Evolutionary conservation across 2,888 invertebrate species (phyloP).

Genomic region (Elysia crispata): DNA sequence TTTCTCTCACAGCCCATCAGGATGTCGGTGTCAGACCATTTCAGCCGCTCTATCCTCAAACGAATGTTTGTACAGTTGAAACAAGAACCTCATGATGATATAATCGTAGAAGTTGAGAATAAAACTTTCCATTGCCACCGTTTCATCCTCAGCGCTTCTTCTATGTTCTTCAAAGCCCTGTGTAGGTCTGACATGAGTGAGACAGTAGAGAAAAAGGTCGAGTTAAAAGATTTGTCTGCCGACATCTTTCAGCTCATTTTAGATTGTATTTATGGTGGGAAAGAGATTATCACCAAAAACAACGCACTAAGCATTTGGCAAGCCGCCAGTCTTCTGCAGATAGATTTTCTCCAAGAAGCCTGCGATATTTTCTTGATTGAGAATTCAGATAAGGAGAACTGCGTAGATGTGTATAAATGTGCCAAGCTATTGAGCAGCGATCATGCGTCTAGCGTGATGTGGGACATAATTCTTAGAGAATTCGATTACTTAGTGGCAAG

Average conservation of each 20-base stretch:
- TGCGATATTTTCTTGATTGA: constrained; percentile 6
- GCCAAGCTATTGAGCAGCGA: neutral
- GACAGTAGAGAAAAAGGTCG: neutral
- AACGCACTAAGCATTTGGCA: constrained; percentile 21
- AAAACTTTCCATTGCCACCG: constrained; percentile 20
- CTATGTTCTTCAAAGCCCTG: constrained; percentile 6
- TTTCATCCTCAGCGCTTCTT: constrained; percentile 30
- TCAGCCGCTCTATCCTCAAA: neutral
- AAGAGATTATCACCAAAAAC: neutral
- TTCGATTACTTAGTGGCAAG: neutral
- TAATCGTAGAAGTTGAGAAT: constrained; percentile 11
- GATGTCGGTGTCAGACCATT: neutral
- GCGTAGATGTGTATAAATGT: neutral
- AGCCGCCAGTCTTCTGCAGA: constrained; percentile 16
- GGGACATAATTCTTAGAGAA: neutral
- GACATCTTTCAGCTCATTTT: constrained; percentile 11
- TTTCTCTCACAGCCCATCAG: neutral
- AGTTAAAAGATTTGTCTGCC: neutral
- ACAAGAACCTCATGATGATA: neutral
- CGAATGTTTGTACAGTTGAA: neutral
- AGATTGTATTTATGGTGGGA: constrained; percentile 6
- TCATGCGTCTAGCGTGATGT: neutral
- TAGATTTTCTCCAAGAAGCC: neutral
- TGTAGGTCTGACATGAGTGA: constrained; percentile 25
- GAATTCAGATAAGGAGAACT: neutral